A percentile compares a stretch with the other conserved stretches of the same genome.
Conservation (phyloP, 2,797 vertebrate species). For the Fistularia tabacaria region DNA sequence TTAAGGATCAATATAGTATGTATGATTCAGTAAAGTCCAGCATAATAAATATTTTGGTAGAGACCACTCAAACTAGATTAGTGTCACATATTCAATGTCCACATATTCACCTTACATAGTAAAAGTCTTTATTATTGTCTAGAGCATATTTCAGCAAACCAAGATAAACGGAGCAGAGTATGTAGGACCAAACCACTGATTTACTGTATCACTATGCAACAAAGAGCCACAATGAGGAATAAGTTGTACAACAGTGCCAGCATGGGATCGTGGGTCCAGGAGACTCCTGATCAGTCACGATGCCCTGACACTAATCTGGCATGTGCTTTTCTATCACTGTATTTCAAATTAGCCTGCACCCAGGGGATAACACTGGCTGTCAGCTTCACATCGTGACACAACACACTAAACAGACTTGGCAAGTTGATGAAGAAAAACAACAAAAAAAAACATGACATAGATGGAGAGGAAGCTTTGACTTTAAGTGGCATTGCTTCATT, state of each 20-base stretch:
- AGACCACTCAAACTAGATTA: constrained; percentile 57
- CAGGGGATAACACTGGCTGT: constrained; percentile 47
- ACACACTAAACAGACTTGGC: constrained; percentile 36
- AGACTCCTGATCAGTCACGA: constrained; percentile 63
- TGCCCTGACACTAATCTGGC: constrained; percentile 66
- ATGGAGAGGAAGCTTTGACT: constrained; percentile 9
- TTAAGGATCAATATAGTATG: no score
- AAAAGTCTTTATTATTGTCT: not conserved
- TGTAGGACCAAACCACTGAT: constrained; percentile 31
- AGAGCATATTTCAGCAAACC: not conserved
- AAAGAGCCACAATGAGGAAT: constrained; percentile 28
- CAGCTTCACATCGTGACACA: constrained; percentile 55
- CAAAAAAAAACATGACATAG: constrained; percentile 7
- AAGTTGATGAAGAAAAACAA: constrained; percentile 18
- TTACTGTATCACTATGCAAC: constrained; percentile 23
- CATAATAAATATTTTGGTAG: not conserved
- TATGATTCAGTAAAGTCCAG: no score
- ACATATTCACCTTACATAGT: not conserved
- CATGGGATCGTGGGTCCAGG: constrained; percentile 26
- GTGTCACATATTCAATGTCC: constrained; percentile 30
- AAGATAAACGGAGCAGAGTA: constrained; percentile 33
- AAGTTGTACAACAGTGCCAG: constrained; percentile 22
- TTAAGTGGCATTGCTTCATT: constrained; percentile 26
- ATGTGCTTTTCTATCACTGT: constrained; percentile 56
- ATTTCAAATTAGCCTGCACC: constrained; percentile 63